phyloP scores from a whole-genome alignment of 1,140 invertebrate genomes.

The Lasioglossum albipes region DNA sequence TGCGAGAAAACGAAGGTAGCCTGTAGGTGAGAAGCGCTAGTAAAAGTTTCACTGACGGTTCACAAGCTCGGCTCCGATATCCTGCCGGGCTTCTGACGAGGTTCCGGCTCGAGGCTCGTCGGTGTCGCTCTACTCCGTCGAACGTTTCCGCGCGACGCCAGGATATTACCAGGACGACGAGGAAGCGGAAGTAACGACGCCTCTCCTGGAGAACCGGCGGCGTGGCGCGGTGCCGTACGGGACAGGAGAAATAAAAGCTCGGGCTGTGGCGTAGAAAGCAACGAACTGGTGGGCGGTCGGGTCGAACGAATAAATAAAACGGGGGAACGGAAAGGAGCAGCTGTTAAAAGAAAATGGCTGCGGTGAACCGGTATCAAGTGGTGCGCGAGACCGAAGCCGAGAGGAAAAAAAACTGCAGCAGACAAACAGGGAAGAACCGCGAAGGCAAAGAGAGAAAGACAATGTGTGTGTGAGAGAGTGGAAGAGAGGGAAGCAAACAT shows the following conservation, averaged over 20 bases:
- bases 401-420: not conserved
- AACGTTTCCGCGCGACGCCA: not conserved
- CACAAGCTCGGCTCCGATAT: not conserved
- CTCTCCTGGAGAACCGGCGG: no score
- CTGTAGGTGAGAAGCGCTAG: not conserved
- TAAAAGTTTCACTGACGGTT: slow-evolving; percentile 16
- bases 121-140: not conserved
- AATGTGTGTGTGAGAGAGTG: not conserved
- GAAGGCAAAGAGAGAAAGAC: not conserved
- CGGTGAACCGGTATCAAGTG: not conserved
- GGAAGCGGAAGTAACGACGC: not conserved
- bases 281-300: not conserved
- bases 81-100: not conserved
- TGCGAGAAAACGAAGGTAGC: not conserved
- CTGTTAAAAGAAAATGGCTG: slow-evolving; percentile 35
- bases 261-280: not conserved
- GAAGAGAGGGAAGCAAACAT: not conserved
- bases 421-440: slow-evolving; percentile 11
- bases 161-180: not conserved
- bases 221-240: no score
- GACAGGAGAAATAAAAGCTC: slow-evolving; percentile 5
- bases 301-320: slow-evolving; percentile 10
- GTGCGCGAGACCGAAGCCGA: not conserved
- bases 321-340: not conserved
- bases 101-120: not conserved